Conservation (phyloP, 2,797 vertebrate genomes). For the Onychomys leucogaster region DNA sequence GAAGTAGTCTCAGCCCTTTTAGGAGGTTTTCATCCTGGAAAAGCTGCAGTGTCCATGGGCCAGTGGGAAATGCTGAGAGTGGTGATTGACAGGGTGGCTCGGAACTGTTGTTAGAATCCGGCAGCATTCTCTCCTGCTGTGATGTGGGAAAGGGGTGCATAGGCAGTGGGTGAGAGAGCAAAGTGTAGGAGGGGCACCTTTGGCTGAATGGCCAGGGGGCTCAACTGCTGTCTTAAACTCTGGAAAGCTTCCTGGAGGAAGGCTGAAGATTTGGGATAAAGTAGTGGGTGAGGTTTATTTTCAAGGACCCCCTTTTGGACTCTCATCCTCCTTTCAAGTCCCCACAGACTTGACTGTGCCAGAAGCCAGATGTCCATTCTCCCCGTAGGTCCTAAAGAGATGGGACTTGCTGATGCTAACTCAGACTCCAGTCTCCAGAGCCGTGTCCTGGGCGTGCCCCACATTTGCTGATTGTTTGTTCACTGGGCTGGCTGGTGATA, state of each 20-base stretch:
- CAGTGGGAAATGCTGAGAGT: neutral
- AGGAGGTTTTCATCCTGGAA: slow-evolving; percentile 8
- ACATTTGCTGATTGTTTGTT: neutral
- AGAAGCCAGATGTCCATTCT: neutral
- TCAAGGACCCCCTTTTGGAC: neutral
- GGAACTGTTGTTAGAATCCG: neutral
- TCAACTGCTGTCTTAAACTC: neutral
- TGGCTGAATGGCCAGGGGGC: neutral
- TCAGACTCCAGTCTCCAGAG: neutral
- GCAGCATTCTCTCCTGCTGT: neutral
- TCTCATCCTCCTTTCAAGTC: neutral
- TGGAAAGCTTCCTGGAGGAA: neutral
- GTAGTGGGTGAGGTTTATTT: neutral
- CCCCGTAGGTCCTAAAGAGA: neutral
- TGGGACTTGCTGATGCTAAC: neutral
- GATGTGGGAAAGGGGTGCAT: neutral
- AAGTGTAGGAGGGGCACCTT: neutral
- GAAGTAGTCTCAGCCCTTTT: neutral
- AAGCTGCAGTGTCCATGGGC: neutral
- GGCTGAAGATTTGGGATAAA: neutral
- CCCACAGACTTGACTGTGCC: neutral
- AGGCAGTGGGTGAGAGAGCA: slow-evolving; percentile 41
- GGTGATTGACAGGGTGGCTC: neutral
- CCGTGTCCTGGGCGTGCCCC: too few species aligned
- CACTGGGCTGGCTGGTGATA: neutral